Base-by-base conservation (phyloP, 53 echinoderm and acorn worm genomes). In the Holothuria scabra region DNA sequence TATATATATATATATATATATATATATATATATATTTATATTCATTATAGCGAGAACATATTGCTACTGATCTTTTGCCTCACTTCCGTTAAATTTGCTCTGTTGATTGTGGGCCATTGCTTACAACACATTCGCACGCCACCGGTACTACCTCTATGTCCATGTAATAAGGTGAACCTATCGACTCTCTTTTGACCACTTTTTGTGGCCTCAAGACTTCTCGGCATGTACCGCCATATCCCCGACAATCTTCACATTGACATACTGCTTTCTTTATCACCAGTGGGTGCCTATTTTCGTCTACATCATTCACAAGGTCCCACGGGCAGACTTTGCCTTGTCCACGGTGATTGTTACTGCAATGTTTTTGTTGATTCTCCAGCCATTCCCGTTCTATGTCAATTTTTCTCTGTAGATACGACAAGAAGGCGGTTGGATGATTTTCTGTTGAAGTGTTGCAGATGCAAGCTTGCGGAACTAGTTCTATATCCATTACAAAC, bases 121-220 rank as follows among this genome's bases (percentile, higher is more conserved):
- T 16, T 18, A 52, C 18, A 18, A 1, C 52, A 52, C 52, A 78
- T 29, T 11, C 58, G 31, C 78, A 78, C 21, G 78, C 78, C 19
- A 56, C 56, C 25, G 78, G 78, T 2, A 78, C 58, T 56, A 78
- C 56, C 31, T 78, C 78, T 28, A 78, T 32, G 12, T 57, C 78
- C 19, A 78, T 28, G 58, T 30, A 78, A 28, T 49, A 78, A 0
- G 78, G 78, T 20, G 56, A 56, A 2, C 28, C 33, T 4, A 5
- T 14, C 18, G 10, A 7, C 14, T 56, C 58, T 21, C 78, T 78
- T 3, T 59, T 55, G n/a, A 56, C 59, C 20, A 78, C 30, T 57
- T 59, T 28, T 12, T 10, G 32, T 28, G 78, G 78, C 26, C 18
- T 78, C 57, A 78, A 22, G 59, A 78, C 78, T 56, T 78, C 78